These are phyloP conservation scores for Akabosia matsudoensis DNA, from an alignment of 1,140 invertebrate genomes.

Conservation along the genomic window DNA sequence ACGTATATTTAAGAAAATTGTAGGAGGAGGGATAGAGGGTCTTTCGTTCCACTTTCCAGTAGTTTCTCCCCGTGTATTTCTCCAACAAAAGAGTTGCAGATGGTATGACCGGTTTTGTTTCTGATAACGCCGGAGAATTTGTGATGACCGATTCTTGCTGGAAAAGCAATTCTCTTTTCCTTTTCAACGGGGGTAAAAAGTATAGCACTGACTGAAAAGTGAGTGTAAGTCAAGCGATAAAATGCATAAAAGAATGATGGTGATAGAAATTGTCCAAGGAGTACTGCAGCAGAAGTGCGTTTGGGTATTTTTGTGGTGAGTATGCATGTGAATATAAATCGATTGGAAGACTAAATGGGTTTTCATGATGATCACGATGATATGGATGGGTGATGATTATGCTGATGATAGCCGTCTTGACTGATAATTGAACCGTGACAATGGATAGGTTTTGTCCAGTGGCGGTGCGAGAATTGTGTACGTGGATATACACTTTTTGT, in stretches of 20 bases:
- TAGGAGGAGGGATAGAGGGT: too few relatives aligned
- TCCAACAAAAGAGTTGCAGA: background rate
- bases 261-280: background rate
- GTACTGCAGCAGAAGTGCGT: background rate
- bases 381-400: conserved; percentile 9
- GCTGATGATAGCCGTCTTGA: conserved; percentile 23
- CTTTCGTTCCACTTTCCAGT: background rate
- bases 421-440: conserved; percentile 20
- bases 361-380: background rate
- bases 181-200: too few relatives aligned
- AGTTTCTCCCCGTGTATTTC: background rate
- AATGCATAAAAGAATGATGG: background rate
- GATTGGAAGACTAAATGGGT: background rate
- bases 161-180: conserved; percentile 13
- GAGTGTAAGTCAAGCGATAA: conserved; percentile 20
- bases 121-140: background rate
- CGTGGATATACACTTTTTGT: too few relatives aligned
- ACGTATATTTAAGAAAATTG: background rate
- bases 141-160: conserved; percentile 16
- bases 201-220: background rate
- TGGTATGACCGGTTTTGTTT: background rate
- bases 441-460: conserved; percentile 5
- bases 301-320: background rate
- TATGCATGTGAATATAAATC: background rate
- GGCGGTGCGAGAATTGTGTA: too few relatives aligned